phyloP scores from a whole-genome alignment of 1,140 invertebrate species.

The Cydia pomonella region DNA sequence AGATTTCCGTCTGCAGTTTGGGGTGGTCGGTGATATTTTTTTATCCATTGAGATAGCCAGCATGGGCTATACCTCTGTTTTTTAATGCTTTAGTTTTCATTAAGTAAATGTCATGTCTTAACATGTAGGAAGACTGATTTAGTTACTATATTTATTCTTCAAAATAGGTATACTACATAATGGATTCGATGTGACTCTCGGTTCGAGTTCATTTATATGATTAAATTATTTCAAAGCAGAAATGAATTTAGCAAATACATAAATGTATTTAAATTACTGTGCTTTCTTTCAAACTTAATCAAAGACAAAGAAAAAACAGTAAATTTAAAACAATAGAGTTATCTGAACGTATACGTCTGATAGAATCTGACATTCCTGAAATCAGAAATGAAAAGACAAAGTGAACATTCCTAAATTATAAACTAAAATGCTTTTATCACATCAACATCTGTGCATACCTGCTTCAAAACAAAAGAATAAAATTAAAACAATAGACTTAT shows the following conservation, averaged over 20 bases:
- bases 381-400: background rate
- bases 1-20: background rate
- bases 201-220: too few species aligned
- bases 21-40: constrained; percentile 9
- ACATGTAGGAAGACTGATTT: too few species aligned
- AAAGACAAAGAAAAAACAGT: too few species aligned
- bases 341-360: background rate
- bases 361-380: background rate
- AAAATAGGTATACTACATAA: too few species aligned
- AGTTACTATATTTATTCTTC: too few species aligned
- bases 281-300: too few species aligned
- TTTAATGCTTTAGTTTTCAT: background rate
- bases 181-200: too few species aligned
- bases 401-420: background rate
- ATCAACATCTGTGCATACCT: background rate
- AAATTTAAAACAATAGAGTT: too few species aligned
- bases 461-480: constrained; percentile 27
- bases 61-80: background rate
- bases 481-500: constrained; percentile 24
- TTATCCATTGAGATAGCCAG: background rate
- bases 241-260: too few species aligned
- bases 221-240: too few species aligned
- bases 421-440: background rate
- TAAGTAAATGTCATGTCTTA: background rate
- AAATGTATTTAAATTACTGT: too few species aligned